Evolutionary conservation across 2,797 vertebrate genomes (phyloP).

Genomic region (Platalea minor): DNA sequence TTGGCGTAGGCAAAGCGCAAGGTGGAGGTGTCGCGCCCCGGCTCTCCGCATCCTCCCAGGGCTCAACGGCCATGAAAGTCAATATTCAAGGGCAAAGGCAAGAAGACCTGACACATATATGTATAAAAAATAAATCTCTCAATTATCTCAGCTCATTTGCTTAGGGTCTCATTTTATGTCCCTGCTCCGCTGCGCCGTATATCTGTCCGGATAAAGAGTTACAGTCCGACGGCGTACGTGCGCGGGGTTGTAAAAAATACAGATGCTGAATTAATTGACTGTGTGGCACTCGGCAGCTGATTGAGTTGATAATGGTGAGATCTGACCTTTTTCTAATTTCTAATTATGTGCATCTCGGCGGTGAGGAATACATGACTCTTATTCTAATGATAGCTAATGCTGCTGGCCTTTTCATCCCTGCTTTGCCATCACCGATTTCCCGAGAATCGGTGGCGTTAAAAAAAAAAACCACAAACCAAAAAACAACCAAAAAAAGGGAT

Average conservation of each 20-base stretch:
- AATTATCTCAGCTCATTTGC: constrained; percentile 93
- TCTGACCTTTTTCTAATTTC: constrained; percentile 93
- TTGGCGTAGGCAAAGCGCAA: background rate
- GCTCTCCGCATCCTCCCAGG: constrained; percentile 9
- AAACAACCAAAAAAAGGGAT: background rate
- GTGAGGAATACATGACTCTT: constrained; percentile 77
- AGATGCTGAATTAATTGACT: constrained; percentile 99
- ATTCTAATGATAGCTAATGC: constrained; percentile 77
- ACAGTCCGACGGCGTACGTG: constrained; percentile 82
- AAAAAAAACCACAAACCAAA: background rate
- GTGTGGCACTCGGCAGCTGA: constrained; percentile 88
- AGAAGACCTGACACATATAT: constrained; percentile 64
- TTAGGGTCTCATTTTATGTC: constrained; percentile 89
- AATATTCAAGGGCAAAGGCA: constrained; percentile 87
- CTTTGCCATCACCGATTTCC: background rate
- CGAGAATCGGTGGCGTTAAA: accelerated
- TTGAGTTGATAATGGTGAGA: constrained; percentile 87
- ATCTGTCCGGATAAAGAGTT: constrained; percentile 90
- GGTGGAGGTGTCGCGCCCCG: background rate
- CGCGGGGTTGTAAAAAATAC: constrained; percentile 94
- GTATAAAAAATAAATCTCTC: constrained; percentile 92
- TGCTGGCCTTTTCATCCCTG: constrained; percentile 64
- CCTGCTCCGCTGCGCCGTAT: constrained; percentile 80
- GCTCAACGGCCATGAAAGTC: constrained; percentile 78
- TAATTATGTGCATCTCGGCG: constrained; percentile 86